A percentile compares a stretch with the other conserved stretches of the same genome.
Conservation (phyloP, 2,888 invertebrate species). For the Andrena camellia region DNA sequence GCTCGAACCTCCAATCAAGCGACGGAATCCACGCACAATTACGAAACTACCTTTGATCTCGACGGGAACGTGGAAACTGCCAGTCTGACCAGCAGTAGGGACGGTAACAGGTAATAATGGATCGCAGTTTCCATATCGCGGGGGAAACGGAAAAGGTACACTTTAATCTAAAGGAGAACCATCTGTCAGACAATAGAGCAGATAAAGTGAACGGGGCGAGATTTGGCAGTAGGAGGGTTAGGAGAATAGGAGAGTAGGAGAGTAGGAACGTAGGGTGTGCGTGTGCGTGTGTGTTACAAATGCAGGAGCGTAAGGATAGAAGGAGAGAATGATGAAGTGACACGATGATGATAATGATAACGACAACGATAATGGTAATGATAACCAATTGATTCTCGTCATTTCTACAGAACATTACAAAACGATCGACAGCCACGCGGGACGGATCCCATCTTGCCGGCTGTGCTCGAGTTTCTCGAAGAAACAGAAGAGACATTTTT, state of each 20-base stretch:
- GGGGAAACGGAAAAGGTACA: no score
- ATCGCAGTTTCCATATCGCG: background rate
- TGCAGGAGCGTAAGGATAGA: no score
- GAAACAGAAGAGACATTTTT: constrained; percentile 97
- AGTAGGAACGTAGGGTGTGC: no score
- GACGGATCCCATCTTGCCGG: constrained; percentile 96
- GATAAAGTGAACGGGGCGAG: no score
- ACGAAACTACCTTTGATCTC: constrained; percentile 94
- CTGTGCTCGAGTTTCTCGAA: constrained; percentile 97
- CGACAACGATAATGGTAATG: no score
- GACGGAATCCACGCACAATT: constrained; percentile 89
- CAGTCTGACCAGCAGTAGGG: constrained; percentile 90
- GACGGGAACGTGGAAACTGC: constrained; percentile 97
- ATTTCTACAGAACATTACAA: constrained; percentile 42
- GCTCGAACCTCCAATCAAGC: constrained; percentile 77
- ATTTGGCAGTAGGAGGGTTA: no score
- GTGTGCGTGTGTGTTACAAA: no score
- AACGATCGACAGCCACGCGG: constrained; percentile 87
- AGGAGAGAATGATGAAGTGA: background rate
- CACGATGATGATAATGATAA: no score
- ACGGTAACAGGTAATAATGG: constrained; percentile 90
- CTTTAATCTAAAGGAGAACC: no score
- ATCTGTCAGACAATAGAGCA: no score
- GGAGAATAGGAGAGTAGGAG: no score
- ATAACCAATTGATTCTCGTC: background rate